Evolutionary conservation across 2,888 invertebrate species (phyloP), one percentile per base, ranked within the genome.

Genomic region (Drosophila atroscutellata): DNA sequence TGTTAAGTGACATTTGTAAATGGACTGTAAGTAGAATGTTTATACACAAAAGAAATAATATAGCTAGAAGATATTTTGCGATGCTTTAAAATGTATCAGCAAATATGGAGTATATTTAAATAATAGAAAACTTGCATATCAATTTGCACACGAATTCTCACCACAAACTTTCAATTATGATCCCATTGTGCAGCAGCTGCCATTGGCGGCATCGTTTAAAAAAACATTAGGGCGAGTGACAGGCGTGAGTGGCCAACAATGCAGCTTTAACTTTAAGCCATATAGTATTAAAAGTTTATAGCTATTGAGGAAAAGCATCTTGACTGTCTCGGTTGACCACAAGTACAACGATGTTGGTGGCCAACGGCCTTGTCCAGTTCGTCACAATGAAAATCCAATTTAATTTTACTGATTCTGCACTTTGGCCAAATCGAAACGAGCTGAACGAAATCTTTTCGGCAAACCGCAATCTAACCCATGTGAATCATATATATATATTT

Each of bases 301-400:
- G 82, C 75, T 37, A 60, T 36, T 61, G 70, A 62, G 67, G 45
- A 50, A 15, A 45, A 56, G 56, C 42, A 58, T 56, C 60, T 60
- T 32, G 67, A 56, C 50, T 56, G 56, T 51, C 66, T 58, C 57
- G 63, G 61, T 37, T 81, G 67, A 80, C 80, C 80, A 64, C 86
- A 85, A 81, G 65, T 49, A 50, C 69, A 30, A 45, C 30, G 39
- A 63, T 69, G 72, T 54, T 60, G 59, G 36, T 74, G 80, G 67
- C 64, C 59, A 63, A 42, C 20, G 80, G 66, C 80, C 76, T 86
- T 83, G 84, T 66, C 81, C 78, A 75, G 86, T 86, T 88, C 83
- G 78, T 87, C 85, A 85, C 87, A 85, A 84, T 89, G 89, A 75
- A 87, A 89, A 86, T 79, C 90, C 88, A 86, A 86, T 90, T 89